phyloP scores from a whole-genome alignment of 2,797 vertebrate genomes.

The Gymnodraco acuticeps region DNA sequence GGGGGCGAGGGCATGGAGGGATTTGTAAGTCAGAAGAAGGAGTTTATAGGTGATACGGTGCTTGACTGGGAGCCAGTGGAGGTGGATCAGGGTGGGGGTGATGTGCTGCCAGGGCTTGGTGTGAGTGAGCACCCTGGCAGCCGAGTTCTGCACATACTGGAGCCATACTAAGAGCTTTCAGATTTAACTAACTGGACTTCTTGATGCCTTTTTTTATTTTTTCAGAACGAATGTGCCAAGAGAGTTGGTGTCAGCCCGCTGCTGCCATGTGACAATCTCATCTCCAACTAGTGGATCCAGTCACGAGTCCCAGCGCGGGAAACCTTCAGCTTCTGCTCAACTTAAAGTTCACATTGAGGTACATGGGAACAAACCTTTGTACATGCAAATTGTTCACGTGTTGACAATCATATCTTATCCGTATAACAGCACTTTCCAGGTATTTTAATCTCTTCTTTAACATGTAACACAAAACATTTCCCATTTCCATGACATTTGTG shows the following conservation, averaged over 20 bases:
- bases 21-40: too few relatives aligned
- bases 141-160: too few relatives aligned
- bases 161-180: background rate
- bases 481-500: background rate
- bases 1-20: too few relatives aligned
- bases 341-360: background rate
- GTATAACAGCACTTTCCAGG: background rate
- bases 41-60: too few relatives aligned
- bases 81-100: too few relatives aligned
- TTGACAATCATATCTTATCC: background rate
- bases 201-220: conserved; percentile 24
- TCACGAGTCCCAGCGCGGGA: background rate
- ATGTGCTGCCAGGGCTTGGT: too few relatives aligned
- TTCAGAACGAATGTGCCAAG: conserved; percentile 79
- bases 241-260: conserved; percentile 65
- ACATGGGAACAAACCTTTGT: background rate
- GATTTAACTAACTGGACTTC: background rate
- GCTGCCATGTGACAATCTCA: conserved; percentile 71
- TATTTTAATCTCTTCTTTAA: background rate
- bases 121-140: too few relatives aligned
- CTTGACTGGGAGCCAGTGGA: too few relatives aligned
- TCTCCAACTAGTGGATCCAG: conserved; percentile 47
- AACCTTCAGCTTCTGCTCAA: background rate
- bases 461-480: background rate
- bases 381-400: background rate